These are phyloP conservation scores for Lasioglossum calceatum DNA, from an alignment of 2,888 invertebrate species.

Conservation along the genomic window DNA sequence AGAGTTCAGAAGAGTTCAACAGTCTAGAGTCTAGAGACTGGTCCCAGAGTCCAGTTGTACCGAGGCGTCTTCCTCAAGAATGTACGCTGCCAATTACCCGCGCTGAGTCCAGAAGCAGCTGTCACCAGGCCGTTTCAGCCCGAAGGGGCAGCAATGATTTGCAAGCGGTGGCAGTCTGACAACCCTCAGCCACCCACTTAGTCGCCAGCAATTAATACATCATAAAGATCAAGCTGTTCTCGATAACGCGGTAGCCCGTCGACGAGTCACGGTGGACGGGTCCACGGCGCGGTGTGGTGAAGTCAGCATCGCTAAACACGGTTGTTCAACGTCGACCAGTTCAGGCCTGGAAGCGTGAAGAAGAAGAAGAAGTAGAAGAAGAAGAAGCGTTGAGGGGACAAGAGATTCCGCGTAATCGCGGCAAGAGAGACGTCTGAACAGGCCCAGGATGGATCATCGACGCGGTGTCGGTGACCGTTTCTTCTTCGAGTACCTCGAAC, in stretches of 20 bases:
- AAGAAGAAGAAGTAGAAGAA: conserved; percentile 38
- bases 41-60: background rate
- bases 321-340: conserved; percentile 24
- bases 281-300: background rate
- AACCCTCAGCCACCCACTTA: conserved; percentile 3
- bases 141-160: background rate
- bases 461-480: conserved; percentile 79
- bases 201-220: conserved; percentile 20
- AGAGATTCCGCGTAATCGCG: conserved; percentile 75
- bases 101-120: background rate
- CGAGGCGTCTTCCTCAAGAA: background rate
- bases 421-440: conserved; percentile 47
- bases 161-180: background rate
- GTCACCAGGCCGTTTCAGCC: background rate
- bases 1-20: background rate
- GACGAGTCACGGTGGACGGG: background rate
- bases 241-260: background rate
- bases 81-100: background rate
- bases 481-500: conserved; percentile 66
- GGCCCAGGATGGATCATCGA: conserved; percentile 68
- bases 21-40: background rate
- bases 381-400: conserved; percentile 37
- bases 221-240: conserved; percentile 29
- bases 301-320: conserved; percentile 29
- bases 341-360: conserved; percentile 45